Base-by-base conservation (phyloP, 2,797 vertebrate genomes). In the Poecilia velifera region DNA sequence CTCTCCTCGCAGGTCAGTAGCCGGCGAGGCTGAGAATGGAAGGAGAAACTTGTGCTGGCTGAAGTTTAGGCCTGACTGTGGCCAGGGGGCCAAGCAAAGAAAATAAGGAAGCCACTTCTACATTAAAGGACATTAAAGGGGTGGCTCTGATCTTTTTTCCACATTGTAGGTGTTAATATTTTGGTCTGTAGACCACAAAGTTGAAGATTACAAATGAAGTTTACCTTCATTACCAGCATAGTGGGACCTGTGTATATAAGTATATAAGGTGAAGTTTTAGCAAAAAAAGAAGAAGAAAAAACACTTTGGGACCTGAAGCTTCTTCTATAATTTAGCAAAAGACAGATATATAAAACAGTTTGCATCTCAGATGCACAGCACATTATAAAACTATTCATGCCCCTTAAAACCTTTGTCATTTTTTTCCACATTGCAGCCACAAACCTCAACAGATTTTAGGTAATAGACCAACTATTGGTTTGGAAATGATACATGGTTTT, bases 1-100 rank as follows among this genome's bases (percentile, higher is more conserved):
- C 88, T 96, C 86, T 96, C 96, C 90, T 91, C 95, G 79, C 96
- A 96, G 95, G 96, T 96, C 87, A 95, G 96, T 94, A 89, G 78
- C 83, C 64, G 78, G 86, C 82, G 85, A 88, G 86, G 80, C 51
- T 2, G 57, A 77, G 74, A 79, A 81, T 77, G 73, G 73, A 74
- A 84, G 84, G 84, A 8, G 74, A 77, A 66, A 76, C 43, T 79
- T 72, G 72, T 80, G 72, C 64, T 45, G 83, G 83, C 45, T 86
- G 59, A 86, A 55, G 77, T 79, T 88, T 84, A 85, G 80, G 82
- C 76, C 83, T 76, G 62, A 36, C 68, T 31, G 22, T 3, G 71
- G 79, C 74, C 79, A 72, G 70, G 72, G 31, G 77, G 76, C 76
- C 59, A 75, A 76, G 78, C 79, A 76, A 64, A 82, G 53, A 76